These are phyloP conservation scores for Paralichthys olivaceus DNA, from an alignment of 2,113 vertebrate species.

Conservation along the genomic window DNA sequence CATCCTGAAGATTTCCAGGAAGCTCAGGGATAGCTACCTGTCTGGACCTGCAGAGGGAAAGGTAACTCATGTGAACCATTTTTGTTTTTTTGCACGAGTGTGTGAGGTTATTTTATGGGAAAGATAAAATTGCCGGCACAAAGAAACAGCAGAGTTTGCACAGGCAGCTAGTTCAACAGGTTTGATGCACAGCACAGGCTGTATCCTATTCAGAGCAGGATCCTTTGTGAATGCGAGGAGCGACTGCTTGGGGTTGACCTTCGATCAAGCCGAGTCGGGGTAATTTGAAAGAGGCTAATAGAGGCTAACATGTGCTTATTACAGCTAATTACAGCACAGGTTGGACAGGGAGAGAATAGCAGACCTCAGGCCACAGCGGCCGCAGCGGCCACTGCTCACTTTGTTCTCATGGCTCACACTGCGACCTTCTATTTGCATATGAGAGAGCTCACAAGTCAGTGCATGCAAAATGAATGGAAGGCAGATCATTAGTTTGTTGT, in stretches of 20 bases:
- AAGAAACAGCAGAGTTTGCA: not conserved
- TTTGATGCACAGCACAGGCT: constrained; percentile 14
- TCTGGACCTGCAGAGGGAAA: constrained; percentile 74
- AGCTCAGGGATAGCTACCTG: constrained; percentile 72
- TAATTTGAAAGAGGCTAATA: constrained; percentile 29
- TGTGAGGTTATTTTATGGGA: constrained; percentile 4
- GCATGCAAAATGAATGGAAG: constrained; percentile 29
- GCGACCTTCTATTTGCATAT: constrained; percentile 21
- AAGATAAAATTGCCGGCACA: not conserved
- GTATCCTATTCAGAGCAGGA: not conserved
- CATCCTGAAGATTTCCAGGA: constrained; percentile 76
- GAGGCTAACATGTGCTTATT: constrained; percentile 10
- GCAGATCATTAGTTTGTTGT: not conserved
- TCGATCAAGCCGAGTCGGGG: constrained; percentile 32
- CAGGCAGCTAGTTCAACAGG: constrained; percentile 39
- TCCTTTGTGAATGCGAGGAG: constrained; percentile 21
- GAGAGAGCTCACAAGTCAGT: not conserved
- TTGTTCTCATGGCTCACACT: not conserved
- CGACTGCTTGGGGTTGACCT: constrained; percentile 41
- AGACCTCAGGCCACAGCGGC: not conserved
- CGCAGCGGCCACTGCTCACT: not conserved
- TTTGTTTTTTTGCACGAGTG: not conserved
- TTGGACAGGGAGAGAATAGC: not conserved
- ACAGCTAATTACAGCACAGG: constrained; percentile 19
- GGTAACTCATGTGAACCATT: constrained; percentile 54